A percentile compares a stretch with the other conserved stretches of the same genome.
These are phyloP conservation scores for Noctua pronuba DNA, from an alignment of 2,888 invertebrate species.

Conservation along the genomic window DNA sequence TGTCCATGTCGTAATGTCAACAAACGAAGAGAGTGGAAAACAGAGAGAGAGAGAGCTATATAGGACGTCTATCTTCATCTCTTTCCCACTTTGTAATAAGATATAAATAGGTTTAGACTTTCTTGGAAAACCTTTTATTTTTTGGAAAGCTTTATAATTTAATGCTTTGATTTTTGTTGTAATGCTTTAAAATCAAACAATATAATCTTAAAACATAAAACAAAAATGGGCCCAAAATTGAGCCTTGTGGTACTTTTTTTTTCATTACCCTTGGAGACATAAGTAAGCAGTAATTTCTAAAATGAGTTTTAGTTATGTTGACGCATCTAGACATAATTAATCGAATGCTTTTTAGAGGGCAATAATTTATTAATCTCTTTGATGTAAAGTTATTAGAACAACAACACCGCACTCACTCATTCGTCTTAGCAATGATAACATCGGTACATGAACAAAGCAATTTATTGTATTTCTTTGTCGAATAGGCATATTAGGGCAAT, in stretches of 20 bases:
- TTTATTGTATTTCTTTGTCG: background rate
- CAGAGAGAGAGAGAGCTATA: background rate
- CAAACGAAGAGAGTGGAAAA: background rate
- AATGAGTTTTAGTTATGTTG: background rate
- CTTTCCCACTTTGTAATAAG: background rate
- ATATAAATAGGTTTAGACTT: background rate
- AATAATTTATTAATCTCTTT: background rate
- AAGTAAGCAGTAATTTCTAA: background rate
- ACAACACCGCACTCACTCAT: background rate
- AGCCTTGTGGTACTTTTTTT: background rate
- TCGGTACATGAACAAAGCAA: background rate
- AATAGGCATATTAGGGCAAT: background rate
- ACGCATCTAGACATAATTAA: background rate
- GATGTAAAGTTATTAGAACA: background rate
- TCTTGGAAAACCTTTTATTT: background rate
- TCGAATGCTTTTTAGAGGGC: background rate
- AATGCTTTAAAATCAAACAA: background rate
- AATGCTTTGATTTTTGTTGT: background rate
- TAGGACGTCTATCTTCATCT: background rate
- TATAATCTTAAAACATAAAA: background rate
- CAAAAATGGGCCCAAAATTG: background rate
- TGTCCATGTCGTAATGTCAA: background rate
- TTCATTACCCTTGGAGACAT: background rate
- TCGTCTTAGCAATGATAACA: slow-evolving; percentile 1
- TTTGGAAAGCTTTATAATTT: background rate